A percentile compares a stretch with the other conserved stretches of the same genome.
Evolutionary conservation across 2,113 vertebrate genomes (phyloP).

Genomic region (Passer domesticus): DNA sequence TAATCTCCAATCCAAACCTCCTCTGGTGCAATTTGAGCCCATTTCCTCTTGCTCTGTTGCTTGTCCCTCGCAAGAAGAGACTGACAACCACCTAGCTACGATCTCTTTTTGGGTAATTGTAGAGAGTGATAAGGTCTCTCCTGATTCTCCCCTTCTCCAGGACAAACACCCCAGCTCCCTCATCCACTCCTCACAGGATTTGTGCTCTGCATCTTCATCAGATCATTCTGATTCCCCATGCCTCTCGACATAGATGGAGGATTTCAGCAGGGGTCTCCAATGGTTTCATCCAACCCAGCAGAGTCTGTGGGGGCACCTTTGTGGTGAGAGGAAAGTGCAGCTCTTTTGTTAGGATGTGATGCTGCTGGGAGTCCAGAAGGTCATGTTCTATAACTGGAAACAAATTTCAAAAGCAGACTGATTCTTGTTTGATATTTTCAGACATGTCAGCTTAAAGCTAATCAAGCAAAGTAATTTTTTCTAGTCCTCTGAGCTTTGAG

Average conservation of each 20-base stretch:
- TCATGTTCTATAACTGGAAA: conserved; percentile 11
- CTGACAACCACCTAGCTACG: accelerated
- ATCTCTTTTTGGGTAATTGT: not conserved
- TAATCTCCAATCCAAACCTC: not conserved
- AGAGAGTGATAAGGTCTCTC: not conserved
- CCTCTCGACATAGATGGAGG: not conserved
- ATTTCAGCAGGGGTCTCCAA: not conserved
- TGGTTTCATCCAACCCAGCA: not conserved
- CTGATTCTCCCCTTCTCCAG: not conserved
- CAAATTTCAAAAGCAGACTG: conserved; percentile 1
- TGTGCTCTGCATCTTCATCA: not conserved
- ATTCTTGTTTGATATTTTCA: conserved; percentile 25
- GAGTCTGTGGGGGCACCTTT: not conserved
- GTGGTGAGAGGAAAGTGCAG: not conserved
- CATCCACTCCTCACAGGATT: not conserved
- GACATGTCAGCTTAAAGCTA: conserved; percentile 31
- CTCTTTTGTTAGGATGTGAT: not conserved
- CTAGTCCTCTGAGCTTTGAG: conserved; percentile 38
- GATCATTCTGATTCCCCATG: not conserved
- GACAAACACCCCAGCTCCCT: not conserved
- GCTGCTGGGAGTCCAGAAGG: not conserved
- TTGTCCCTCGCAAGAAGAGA: not conserved
- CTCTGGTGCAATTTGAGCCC: not conserved
- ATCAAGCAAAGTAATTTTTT: conserved; percentile 49
- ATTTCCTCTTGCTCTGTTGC: not conserved